These are phyloP conservation scores for Acanthosepion lycidas DNA, from an alignment of 2,888 invertebrate species.

Conservation along the genomic window DNA sequence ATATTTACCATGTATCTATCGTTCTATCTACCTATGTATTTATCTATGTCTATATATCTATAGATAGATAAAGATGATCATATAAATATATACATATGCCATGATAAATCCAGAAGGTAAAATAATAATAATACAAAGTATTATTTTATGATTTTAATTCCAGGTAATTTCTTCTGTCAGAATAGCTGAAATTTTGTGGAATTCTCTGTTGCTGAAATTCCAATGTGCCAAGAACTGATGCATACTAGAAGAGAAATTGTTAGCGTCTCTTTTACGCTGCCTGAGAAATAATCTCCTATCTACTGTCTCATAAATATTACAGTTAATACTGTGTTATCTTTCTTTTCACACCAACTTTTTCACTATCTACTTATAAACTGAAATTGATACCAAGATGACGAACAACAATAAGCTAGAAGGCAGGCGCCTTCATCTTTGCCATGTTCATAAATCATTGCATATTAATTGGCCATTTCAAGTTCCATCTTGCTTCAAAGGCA, in stretches of 20 bases:
- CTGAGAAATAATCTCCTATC: neutral
- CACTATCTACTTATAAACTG: neutral
- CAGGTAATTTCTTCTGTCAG: neutral
- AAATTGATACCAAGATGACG: neutral
- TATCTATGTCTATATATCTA: no score
- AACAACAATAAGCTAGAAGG: neutral
- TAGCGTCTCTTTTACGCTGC: neutral
- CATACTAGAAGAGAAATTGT: neutral
- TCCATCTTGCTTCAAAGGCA: neutral
- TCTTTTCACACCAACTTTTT: neutral
- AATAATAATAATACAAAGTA: neutral
- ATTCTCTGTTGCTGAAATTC: neutral
- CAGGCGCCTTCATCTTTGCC: neutral
- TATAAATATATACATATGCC: no score
- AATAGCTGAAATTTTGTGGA: neutral
- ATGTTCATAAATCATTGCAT: neutral
- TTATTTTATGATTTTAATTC: neutral
- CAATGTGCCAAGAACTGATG: neutral
- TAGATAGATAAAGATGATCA: no score
- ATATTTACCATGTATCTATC: no score
- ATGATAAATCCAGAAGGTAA: neutral
- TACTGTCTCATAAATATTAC: neutral
- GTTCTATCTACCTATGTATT: no score
- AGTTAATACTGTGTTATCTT: neutral
- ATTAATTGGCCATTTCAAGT: neutral